phyloP scores from a whole-genome alignment of 2,888 invertebrate genomes.

The Norana najaformis region DNA sequence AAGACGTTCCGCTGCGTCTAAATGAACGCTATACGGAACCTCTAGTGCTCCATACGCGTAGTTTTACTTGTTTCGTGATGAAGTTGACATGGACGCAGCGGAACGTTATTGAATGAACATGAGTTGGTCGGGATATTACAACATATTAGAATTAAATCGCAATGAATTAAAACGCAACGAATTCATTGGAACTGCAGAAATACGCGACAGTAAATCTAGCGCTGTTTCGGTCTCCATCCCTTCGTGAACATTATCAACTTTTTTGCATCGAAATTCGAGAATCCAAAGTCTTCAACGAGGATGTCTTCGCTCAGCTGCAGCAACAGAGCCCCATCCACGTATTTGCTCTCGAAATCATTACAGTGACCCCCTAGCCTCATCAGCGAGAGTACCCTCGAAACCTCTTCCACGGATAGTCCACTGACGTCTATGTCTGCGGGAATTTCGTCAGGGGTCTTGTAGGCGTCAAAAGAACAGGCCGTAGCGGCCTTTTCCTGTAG shows the following conservation, averaged over 20 bases:
- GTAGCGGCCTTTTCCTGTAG: too few species aligned
- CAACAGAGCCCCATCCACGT: constrained; percentile 35
- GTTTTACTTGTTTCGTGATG: too few species aligned
- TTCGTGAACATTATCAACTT: constrained; percentile 35
- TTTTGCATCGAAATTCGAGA: constrained; percentile 33
- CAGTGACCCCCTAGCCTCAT: constrained; percentile 23
- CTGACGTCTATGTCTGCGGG: background rate
- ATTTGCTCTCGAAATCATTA: constrained; percentile 19
- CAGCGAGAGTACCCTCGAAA: constrained; percentile 29
- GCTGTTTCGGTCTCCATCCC: constrained; percentile 37
- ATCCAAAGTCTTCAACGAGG: constrained; percentile 28
- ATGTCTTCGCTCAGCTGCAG: background rate
- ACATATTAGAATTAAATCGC: too few species aligned
- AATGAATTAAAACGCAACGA: too few species aligned
- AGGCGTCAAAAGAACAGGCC: too few species aligned
- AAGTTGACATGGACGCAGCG: too few species aligned
- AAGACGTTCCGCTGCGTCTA: too few species aligned
- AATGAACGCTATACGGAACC: too few species aligned
- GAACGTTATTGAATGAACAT: too few species aligned
- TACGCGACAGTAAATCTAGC: background rate
- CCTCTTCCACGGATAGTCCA: constrained; percentile 24
- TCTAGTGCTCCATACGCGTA: too few species aligned
- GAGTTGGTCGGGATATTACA: too few species aligned
- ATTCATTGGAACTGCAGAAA: too few species aligned
- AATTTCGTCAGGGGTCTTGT: background rate